Base-by-base conservation (phyloP, 2,797 vertebrate genomes). In the Semotilus atromaculatus region DNA sequence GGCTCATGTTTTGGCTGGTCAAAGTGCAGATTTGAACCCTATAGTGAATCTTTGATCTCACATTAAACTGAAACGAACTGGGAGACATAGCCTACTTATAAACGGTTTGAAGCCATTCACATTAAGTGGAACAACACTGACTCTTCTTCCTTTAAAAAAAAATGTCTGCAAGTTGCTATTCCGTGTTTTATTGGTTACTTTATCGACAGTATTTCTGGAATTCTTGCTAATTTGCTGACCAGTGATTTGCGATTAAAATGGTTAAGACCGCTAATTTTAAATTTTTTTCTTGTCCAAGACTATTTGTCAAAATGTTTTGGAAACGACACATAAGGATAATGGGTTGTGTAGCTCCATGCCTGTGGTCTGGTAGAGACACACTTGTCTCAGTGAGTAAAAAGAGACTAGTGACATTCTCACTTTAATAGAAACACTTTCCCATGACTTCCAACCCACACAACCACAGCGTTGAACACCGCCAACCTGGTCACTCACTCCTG, bases 401-500 rank as follows among this genome's bases (percentile, higher is more conserved):
- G 76, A 86, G 86, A 86, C 70, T 85, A 91, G 84, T 55, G 74
- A 85, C 84, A 88, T 88, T 88, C 83, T 91, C 90, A 91, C 93
- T 93, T 86, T 92, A 89, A 90, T 90, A 88, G 90, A 86, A 89
- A 90, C 86, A 75, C 80, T 86, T 84, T 75, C 85, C 80, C 78
- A 60, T 90, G n/a, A 87, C 90, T 89, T 91, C 82, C 87, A 71
- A 81, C 76, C 91, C 89, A 90, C 89, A 87, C 86, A 91, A 93
- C 92, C 93, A 88, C 92, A 93, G 85, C 80, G 85, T 90, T 85
- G 85, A 88, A 92, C 90, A 91, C 87, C 86, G 91, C 89, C 87
- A 89, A 88, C 90, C 84, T 82, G 53, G 55, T 38, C 80, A 74
- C 78, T 76, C 84, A 89, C 64, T 78, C 80, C 71, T 82, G 88